Evolutionary conservation across 2,113 vertebrate species (phyloP), one percentile per base, ranked within the genome.

Genomic region (Xenopus borealis): DNA sequence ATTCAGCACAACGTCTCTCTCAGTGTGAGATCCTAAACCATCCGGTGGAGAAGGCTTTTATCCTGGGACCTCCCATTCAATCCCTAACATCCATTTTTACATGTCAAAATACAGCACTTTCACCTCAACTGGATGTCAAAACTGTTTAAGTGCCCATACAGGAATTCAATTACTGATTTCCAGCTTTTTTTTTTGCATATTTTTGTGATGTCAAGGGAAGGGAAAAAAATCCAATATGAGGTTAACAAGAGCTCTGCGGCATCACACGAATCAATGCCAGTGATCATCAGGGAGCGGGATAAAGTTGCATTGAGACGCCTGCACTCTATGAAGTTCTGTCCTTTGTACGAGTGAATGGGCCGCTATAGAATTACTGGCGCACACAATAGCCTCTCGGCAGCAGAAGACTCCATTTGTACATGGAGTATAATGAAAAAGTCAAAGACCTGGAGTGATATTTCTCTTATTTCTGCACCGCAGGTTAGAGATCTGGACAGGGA

Each of bases 291-390:
- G 58, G 58, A 61, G 58, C 58, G 13, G 20, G 58, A 61, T 11
- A 61, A 23, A 20, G 58, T 61, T 61, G 18, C 20, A 61, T 12
- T 7, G 18, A 61, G 20, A 23, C 1, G 18, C 12, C 58, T 11
- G 7, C 19, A 4, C 19, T 23, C 18, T 61, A 4, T 20, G 7
- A 6, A 59, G 12, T 10, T 4, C 16, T 61, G 58, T 23, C 58
- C 58, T 61, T 61, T 61, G 58, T 61, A 7, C 1, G 10, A 23
- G 58, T 61, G 58, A 20, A 59, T 20, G n/a, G n/a, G 7, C 7
- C 18, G 18, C n/a, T 7, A 20, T 65, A n/a, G 33, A 65, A 65
- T 65, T 65, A 65, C 44, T 18, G 16, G 63, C 18, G 63, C 63
- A 18, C 63, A 65, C 63, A 65, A 65, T 65, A 12, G 63, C n/a